Evolutionary conservation across 2,113 vertebrate genomes (phyloP), one percentile per base, ranked within the genome.

Genomic region (Gobiocypris rarus): DNA sequence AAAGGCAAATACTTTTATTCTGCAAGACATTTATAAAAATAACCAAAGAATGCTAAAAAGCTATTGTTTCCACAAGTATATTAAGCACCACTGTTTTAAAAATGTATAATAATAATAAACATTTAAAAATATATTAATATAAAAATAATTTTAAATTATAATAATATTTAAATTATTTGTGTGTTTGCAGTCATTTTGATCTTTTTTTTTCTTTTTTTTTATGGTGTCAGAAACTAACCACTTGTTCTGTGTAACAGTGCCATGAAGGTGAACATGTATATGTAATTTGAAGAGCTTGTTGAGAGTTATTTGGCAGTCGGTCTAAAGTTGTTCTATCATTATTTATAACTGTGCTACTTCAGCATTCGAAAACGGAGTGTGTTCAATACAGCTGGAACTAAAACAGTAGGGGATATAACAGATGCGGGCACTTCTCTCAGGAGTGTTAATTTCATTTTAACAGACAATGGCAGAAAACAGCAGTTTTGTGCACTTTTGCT

Each of bases 301-400:
- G 56, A 85, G 56, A 24, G 11, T 19, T 81, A 24, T 52, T 67
- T 71, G 69, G 77, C 65, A 71, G 75, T 50, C 38, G 80, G 6
- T 70, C 26, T 19, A 56, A 56, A 50, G 63, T 43, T 52, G 78
- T 28, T 45, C 9, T 19, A 17, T 70, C 38, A 74, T 50, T n/a
- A 81, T 52, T 63, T 74, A 48, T 79, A 63, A 65, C 38, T 84
- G 17, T 24, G 24, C 8, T n/a, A 22, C 41, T 73, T 73, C 34
- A 69, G 65, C 50, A 52, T 58, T 59, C 67, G 4, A 73, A 59
- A 61, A 31, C 13, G 1, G 31, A 24, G 26, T 24, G n/a, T 56
- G 24, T 48, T 41, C 15, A 63, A 80, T 43, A 11, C 31, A 82
- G 28, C 26, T 61, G 52, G 5, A 65, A 26, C 41, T 50, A 41